Evolutionary conservation across 1,140 invertebrate genomes (phyloP).

Genomic region (Phocides pigmalion): DNA sequence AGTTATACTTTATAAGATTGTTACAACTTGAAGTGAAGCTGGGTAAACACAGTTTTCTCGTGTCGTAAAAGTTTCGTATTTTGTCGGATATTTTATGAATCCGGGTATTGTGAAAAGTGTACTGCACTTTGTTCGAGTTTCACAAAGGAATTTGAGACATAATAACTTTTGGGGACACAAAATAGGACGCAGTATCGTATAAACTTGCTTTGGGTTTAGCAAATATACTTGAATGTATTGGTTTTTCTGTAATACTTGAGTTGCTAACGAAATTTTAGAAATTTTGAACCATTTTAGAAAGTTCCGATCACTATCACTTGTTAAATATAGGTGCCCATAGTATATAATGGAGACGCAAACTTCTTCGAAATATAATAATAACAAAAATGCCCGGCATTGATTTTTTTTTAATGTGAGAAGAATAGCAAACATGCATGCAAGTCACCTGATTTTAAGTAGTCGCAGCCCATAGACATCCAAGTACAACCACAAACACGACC

Average conservation of each 20-base stretch:
- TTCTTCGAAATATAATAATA: no score
- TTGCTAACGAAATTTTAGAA: not conserved
- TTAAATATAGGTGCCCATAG: no score
- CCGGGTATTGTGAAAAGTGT: constrained; percentile 22
- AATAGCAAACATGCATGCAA: no score
- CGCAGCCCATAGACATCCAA: no score
- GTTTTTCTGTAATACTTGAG: not conserved
- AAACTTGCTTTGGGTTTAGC: constrained; percentile 10
- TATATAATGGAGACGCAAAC: no score
- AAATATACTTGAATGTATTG: constrained; percentile 3
- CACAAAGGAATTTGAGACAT: constrained; percentile 22
- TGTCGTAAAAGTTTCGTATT: constrained; percentile 30
- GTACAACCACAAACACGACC: no score
- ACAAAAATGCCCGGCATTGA: no score
- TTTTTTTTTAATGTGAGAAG: no score
- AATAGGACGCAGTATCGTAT: constrained; percentile 8
- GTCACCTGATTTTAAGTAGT: no score
- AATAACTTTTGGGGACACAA: constrained; percentile 25
- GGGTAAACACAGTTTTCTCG: constrained; percentile 28
- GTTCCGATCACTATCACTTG: no score
- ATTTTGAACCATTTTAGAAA: no score
- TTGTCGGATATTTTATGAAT: constrained; percentile 34
- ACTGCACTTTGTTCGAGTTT: constrained; percentile 19
- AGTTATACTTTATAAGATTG: constrained; percentile 11
- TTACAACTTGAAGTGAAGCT: constrained; percentile 5